Evolutionary conservation across 2,797 vertebrate genomes (phyloP).

Genomic region (Zenarchopterus dispar): DNA sequence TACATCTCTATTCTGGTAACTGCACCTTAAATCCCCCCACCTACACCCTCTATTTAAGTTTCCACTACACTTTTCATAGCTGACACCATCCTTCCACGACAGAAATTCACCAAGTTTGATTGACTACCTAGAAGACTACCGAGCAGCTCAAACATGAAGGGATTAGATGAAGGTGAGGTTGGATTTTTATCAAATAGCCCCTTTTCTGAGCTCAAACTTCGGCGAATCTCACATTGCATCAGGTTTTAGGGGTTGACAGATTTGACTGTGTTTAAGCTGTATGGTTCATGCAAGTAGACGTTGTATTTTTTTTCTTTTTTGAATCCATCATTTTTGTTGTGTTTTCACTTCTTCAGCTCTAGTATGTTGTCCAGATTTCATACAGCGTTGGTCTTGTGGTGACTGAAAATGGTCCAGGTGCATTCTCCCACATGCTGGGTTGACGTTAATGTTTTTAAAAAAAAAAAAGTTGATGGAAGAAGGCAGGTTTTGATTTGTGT

Average conservation of each 20-base stretch:
- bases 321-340: slow-evolving; percentile 27
- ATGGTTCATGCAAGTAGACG: background rate
- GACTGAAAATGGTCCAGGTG: slow-evolving; percentile 43
- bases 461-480: slow-evolving; percentile 71
- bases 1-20: background rate
- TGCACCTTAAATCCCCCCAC: background rate
- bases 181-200: slow-evolving; percentile 35
- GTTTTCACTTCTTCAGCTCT: slow-evolving; percentile 23
- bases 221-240: slow-evolving; percentile 51
- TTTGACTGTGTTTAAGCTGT: slow-evolving; percentile 10
- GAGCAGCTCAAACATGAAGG: slow-evolving; percentile 24
- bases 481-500: slow-evolving; percentile 84
- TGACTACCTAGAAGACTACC: background rate
- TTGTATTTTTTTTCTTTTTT: slow-evolving; percentile 1
- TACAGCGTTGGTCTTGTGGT: slow-evolving; percentile 10
- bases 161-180: slow-evolving; percentile 46
- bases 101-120: slow-evolving; percentile 15
- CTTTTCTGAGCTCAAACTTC: slow-evolving; percentile 18
- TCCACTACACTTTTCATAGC: background rate
- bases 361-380: slow-evolving; percentile 25
- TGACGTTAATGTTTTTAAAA: slow-evolving; percentile 76
- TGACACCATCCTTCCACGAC: slow-evolving; percentile 4
- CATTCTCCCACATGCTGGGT: slow-evolving; percentile 61
- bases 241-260: slow-evolving; percentile 14
- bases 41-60: slow-evolving; percentile 14